Evolutionary conservation across 2,113 vertebrate species (phyloP).

Genomic region (Pyrgilauda ruficollis): DNA sequence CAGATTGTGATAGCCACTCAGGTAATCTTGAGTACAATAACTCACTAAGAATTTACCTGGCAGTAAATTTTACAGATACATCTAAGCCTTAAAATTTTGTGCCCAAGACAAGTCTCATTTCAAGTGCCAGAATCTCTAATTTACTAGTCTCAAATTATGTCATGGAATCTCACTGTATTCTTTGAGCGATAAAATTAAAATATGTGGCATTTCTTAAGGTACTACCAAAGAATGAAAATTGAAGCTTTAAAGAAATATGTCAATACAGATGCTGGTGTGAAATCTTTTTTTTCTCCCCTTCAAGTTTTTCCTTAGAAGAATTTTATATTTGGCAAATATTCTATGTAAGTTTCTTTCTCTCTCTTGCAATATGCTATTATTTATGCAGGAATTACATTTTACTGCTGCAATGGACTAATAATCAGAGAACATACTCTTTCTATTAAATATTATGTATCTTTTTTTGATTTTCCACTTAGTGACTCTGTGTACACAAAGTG

Average conservation of each 20-base stretch:
- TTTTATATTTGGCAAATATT: neutral
- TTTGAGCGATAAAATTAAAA: neutral
- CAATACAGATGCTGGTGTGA: neutral
- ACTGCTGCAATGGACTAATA: neutral
- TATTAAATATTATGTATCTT: neutral
- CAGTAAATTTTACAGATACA: neutral
- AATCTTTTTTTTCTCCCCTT: neutral
- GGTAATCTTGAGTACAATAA: neutral
- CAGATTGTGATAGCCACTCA: neutral
- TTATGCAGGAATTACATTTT: neutral
- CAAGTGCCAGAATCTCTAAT: neutral
- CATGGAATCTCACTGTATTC: neutral
- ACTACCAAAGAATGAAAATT: neutral
- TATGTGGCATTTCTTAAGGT: neutral
- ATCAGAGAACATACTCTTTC: neutral
- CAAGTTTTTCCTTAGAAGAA: neutral
- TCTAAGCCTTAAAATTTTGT: neutral
- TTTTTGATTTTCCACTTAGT: neutral
- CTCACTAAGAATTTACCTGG: neutral
- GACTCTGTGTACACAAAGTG: neutral
- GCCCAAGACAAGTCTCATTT: neutral
- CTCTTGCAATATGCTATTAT: neutral
- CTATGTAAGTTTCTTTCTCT: accelerated
- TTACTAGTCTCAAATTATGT: neutral
- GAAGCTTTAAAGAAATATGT: neutral